These are phyloP conservation scores for human DNA, from an alignment of 2,113 vertebrate species.

Conservation along the genomic window GRCh38 chr14:40812501-40813000, in stretches of 20 bases:
- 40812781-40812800: not conserved
- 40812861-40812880: no score
- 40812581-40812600: not conserved
- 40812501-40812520: not conserved
- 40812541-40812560: not conserved
- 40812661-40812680: not conserved
- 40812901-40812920: no score
- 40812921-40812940: no score
- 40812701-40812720: not conserved
- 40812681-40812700: not conserved
- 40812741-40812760: not conserved
- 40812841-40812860: no score
- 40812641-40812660: not conserved
- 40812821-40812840: not conserved
- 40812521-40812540: not conserved
- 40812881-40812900: no score
- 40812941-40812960: no score
- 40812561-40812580: not conserved
- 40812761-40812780: not conserved
- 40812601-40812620: not conserved
- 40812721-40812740: not conserved
- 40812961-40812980: no score
- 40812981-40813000: no score
- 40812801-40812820: not conserved
- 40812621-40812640: not conserved